Evolutionary conservation across 2,797 vertebrate genomes (phyloP), one percentile per base, ranked within the genome.

Genomic region (Xiphorhynchus erythropygius): DNA sequence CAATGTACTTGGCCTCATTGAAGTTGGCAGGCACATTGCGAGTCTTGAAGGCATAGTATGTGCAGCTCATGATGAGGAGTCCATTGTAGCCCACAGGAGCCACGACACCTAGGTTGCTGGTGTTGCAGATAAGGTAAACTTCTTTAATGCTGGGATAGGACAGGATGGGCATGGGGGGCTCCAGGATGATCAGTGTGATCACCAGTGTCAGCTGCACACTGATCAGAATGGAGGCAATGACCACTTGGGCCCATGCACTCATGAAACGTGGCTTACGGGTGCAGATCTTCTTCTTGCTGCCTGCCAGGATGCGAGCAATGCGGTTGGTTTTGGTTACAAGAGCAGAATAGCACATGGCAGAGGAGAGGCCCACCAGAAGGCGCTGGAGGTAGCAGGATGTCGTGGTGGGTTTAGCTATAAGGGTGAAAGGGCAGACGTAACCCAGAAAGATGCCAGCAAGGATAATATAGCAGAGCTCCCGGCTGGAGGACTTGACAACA

Each of bases 231-330:
- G 98, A 99, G 87, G 99, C 99, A 3, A 99, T 99, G 90, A 99
- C 97, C 71, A 99, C 98, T 96, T 99, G 99, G 37, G 99, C 99
- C 98, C 99, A 99, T 33, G 99, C 99, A 3, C 99, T 99, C 99
- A 99, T 99, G 97, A 99, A 99, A 39, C 99, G 98, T 2, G 99
- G 99, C 91, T 99, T 99, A 83, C 98, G 98, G 23, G 99, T 99
- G 55, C 99, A 99, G 97, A 99, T 99, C 97, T 99, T 99, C 98
- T 99, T 99, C 97, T 99, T 99, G 98, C 99, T 99, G 93, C 99
- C 99, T 1, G 99, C 99, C 94, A 99, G 97, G 95, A 99, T 99
- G 91, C 99, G 99, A 9, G 99, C 99, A 7, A 99, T 99, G 93
- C 99, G 99, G 94, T 99, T 99, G 55, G 99, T 99, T 97, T 99